A percentile compares a stretch with the other conserved stretches of the same genome.
These are phyloP conservation scores for Calephelis nemesis DNA, from an alignment of 1,140 invertebrate species.

Conservation along the genomic window DNA sequence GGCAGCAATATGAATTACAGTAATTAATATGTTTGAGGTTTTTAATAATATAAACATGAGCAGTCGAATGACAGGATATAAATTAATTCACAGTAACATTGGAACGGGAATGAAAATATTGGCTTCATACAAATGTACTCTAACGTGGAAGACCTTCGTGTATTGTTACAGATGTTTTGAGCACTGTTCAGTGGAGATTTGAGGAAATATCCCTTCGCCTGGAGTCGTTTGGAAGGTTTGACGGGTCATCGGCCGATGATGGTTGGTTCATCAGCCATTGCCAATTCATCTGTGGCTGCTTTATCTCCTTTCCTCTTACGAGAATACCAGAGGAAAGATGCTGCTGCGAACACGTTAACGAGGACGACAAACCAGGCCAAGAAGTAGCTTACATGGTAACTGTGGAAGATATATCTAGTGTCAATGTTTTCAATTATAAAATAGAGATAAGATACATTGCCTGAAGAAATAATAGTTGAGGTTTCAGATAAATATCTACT, in stretches of 20 bases:
- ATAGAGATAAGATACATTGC: no score
- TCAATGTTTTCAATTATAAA: no score
- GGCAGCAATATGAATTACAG: neutral
- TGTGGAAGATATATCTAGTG: conserved; percentile 35
- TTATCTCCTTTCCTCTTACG: conserved; percentile 91
- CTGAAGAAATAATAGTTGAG: no score
- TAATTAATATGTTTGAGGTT: neutral
- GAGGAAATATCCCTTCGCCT: conserved; percentile 46
- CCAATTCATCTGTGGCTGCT: conserved; percentile 87
- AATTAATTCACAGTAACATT: conserved; percentile 11
- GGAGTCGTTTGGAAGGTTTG: conserved; percentile 35
- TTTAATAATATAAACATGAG: conserved; percentile 8
- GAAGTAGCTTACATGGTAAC: conserved; percentile 87
- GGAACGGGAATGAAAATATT: conserved; percentile 19
- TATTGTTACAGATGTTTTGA: conserved; percentile 67
- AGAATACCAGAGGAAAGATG: conserved; percentile 88
- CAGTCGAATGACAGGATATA: conserved; percentile 1
- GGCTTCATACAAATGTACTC: conserved; percentile 33
- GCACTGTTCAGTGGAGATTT: conserved; percentile 70
- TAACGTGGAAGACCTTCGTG: conserved; percentile 63
- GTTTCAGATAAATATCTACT: no score
- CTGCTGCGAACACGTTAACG: conserved; percentile 84
- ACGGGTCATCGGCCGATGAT: conserved; percentile 87
- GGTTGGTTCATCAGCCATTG: conserved; percentile 91
- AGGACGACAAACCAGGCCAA: conserved; percentile 90